phyloP scores from a whole-genome alignment of 2,113 vertebrate genomes.

The Lampris incognitus region DNA sequence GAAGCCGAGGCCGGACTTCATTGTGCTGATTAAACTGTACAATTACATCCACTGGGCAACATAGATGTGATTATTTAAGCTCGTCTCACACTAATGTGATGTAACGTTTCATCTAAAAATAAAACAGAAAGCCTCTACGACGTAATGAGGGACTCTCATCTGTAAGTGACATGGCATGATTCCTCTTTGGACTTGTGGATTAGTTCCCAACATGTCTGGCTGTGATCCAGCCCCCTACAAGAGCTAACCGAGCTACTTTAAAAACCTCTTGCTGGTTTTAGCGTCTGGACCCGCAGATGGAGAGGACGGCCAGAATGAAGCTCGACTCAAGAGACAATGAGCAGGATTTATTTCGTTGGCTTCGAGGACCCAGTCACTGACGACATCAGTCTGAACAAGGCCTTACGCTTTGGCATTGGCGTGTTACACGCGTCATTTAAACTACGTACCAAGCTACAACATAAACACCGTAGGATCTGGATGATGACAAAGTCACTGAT shows the following conservation, averaged over 20 bases:
- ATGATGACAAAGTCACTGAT: no score
- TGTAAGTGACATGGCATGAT: slow-evolving; percentile 21
- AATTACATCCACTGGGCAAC: slow-evolving; percentile 51
- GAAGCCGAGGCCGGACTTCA: slow-evolving; percentile 30
- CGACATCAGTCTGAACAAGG: neutral
- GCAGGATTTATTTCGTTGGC: slow-evolving; percentile 25
- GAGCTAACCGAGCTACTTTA: no score
- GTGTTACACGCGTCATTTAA: no score
- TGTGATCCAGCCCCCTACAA: no score
- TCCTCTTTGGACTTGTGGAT: neutral
- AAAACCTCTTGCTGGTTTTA: no score
- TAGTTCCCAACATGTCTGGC: no score
- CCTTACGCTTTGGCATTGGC: neutral
- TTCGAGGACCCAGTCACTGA: slow-evolving; percentile 2
- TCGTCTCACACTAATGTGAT: slow-evolving; percentile 54
- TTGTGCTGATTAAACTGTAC: slow-evolving; percentile 58
- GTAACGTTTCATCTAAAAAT: slow-evolving; percentile 68
- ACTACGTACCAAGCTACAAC: no score
- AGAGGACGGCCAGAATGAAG: neutral
- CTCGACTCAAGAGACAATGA: neutral
- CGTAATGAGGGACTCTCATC: slow-evolving; percentile 15
- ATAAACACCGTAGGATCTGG: no score
- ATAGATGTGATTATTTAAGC: slow-evolving; percentile 71
- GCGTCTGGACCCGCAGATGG: no score
- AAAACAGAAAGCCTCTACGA: slow-evolving; percentile 21